These are phyloP conservation scores for Hydropsyche tenuis DNA, from an alignment of 1,140 invertebrate species.

Conservation along the genomic window DNA sequence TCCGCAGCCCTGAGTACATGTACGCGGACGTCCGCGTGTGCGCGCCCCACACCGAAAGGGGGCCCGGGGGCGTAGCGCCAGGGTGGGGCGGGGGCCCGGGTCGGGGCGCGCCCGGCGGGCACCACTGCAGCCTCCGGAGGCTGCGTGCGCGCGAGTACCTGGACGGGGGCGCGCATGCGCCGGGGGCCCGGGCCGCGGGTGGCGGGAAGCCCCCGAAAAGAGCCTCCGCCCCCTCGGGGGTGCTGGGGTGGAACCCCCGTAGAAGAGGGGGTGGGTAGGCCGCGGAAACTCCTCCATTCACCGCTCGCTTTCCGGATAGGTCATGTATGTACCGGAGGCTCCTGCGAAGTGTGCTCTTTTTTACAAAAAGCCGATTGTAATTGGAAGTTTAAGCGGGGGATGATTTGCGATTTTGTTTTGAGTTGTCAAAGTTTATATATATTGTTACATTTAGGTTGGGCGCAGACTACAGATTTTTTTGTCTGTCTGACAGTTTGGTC, in stretches of 20 bases:
- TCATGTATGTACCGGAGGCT: conserved; percentile 10
- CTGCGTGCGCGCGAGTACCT: conserved; percentile 24
- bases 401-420: too few species aligned
- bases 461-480: too few species aligned
- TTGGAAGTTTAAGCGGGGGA: too few species aligned
- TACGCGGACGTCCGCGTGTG: not conserved
- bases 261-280: not conserved
- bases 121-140: conserved; percentile 34
- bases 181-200: not conserved
- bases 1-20: not conserved
- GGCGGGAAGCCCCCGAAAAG: not conserved
- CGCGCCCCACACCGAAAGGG: not conserved
- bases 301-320: not conserved
- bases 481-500: too few species aligned
- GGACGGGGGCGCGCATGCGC: conserved; percentile 8
- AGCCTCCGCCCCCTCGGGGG: not conserved
- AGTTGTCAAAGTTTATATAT: too few species aligned
- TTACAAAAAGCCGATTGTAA: too few species aligned
- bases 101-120: conserved; percentile 17
- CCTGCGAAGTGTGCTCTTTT: too few species aligned
- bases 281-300: not conserved
- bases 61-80: not conserved
- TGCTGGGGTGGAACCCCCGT: not conserved
- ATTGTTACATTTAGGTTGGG: too few species aligned
- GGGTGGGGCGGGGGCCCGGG: not conserved